Evolutionary conservation across 2,797 vertebrate species (phyloP).

Genomic region (Poecilia velifera): DNA sequence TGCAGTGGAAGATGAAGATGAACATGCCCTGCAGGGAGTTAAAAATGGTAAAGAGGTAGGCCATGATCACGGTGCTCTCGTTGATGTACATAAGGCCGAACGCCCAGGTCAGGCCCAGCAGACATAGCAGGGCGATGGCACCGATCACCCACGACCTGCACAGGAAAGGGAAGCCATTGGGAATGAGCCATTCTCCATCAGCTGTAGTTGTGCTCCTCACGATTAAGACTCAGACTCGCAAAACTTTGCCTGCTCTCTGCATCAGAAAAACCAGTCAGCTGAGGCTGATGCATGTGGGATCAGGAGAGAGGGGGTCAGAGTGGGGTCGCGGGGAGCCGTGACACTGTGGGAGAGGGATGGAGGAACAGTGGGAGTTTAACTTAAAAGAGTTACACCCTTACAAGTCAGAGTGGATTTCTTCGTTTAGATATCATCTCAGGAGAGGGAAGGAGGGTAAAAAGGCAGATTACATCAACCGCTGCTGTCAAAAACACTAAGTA

Average conservation of each 20-base stretch:
- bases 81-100: conserved; percentile 98
- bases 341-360: conserved; percentile 47
- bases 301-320: conserved; percentile 46
- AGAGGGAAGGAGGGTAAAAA: conserved; percentile 31
- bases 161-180: not conserved
- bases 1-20: conserved; percentile 99
- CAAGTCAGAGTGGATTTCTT: conserved; percentile 38
- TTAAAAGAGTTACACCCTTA: conserved; percentile 53
- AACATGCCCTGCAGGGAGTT: conserved; percentile 99
- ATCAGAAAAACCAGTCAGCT: conserved; percentile 35
- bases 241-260: conserved; percentile 18
- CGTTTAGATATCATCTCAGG: conserved; percentile 49
- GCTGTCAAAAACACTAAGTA: conserved; percentile 11
- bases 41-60: conserved; percentile 99
- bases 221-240: conserved; percentile 13
- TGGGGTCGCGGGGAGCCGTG: conserved; percentile 47
- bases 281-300: conserved; percentile 50
- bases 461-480: conserved; percentile 39
- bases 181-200: conserved; percentile 5
- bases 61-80: conserved; percentile 97
- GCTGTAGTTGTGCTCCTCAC: not conserved
- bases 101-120: conserved; percentile 97
- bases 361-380: conserved; percentile 53
- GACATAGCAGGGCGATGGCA: conserved; percentile 94
- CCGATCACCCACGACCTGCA: conserved; percentile 96